Base-by-base conservation (phyloP, 1,140 invertebrate species). In the Choristoneura fumiferana region DNA sequence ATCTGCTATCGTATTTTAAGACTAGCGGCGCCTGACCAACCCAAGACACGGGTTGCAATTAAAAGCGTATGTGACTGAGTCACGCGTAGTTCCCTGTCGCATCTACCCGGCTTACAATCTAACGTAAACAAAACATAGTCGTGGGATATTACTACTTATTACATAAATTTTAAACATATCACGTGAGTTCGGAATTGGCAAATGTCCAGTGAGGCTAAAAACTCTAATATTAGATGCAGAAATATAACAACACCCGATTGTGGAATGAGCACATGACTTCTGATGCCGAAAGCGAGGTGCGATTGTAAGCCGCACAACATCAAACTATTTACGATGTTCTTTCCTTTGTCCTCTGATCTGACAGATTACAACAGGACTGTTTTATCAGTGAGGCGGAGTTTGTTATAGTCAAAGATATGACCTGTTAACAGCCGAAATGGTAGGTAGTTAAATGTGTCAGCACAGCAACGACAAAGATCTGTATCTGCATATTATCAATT, bases 191-290 rank as follows among this genome's bases (percentile, higher is more conserved):
- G 65, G 55, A 63, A 22, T 73, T 88, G 85, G 85, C 85, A 74
- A 63, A 60, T 60, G 64, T 80, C 85, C 85, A 88, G 71, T 65
- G 62, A 70, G n/a, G 71, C 81, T 85, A 82, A 86, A 86, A 84
- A 85, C 73, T 73, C 84, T 87, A 87, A 84, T 84, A 87, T 82
- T 88, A 88, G 85, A 71, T 61, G 63, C 74, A 81, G 69, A 84
- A 83, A 84, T 81, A 84, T 68, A 79, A 81, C 72, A 74, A 71
- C 64, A 65, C 58, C 69, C 43, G 65, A 71, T 67, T 73, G 75
- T 73, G 78, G 70, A 80, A 77, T 69, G 77, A 73, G 76, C 85
- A 83, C 85, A 88, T 88, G 83, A 88, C 75, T 72, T 65, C 62
- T 65, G 70, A 49, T 71, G 68, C 45, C 65, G 52, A 36, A 36